Evolutionary conservation across 2,113 vertebrate species (phyloP).

Genomic region (Otocyon megalotis): DNA sequence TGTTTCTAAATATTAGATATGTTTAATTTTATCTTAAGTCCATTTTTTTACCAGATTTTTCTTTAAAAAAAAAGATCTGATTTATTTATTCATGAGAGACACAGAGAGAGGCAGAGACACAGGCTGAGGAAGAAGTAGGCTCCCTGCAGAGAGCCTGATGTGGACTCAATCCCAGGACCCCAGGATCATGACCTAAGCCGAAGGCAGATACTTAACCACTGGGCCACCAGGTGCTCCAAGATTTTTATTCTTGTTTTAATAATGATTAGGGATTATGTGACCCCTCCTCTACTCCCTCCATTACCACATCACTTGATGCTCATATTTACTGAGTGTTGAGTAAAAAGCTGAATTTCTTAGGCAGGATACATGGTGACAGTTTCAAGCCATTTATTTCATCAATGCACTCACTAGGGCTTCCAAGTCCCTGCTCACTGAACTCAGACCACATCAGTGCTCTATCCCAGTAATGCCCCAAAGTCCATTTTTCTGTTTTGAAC

Average conservation of each 20-base stretch:
- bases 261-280: neutral
- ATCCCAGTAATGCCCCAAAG: neutral
- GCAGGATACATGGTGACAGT: neutral
- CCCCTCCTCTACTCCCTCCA: neutral
- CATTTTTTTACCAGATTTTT: neutral
- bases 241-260: constrained; percentile 34
- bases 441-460: neutral
- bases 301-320: neutral
- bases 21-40: constrained; percentile 36
- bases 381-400: neutral
- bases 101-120: no score
- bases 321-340: neutral
- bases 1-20: neutral
- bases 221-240: no score
- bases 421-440: neutral
- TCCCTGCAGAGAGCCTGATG: no score
- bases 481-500: neutral
- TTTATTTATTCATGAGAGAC: no score
- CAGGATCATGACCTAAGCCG: no score
- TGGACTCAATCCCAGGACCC: no score
- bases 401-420: neutral
- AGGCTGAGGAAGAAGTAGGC: no score
- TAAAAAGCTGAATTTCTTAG: neutral
- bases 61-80: neutral
- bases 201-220: no score